Percentiles rank a stretch among this genome's conserved stretches.
These are phyloP conservation scores for Eutolmus rufibarbis DNA, from an alignment of 2,888 invertebrate species.

Conservation along the genomic window DNA sequence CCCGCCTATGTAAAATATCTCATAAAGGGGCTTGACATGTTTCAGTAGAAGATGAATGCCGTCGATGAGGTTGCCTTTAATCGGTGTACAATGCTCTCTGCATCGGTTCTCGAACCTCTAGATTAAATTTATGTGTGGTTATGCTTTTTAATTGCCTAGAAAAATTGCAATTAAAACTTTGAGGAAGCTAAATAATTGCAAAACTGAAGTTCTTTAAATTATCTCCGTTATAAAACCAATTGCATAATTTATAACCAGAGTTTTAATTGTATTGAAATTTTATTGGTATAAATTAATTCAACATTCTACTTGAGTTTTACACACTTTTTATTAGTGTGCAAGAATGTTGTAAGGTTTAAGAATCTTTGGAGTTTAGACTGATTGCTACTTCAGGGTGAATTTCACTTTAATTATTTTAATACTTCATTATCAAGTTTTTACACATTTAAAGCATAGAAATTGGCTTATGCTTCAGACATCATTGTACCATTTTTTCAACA, in stretches of 20 bases:
- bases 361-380: too few relatives aligned
- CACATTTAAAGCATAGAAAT: too few relatives aligned
- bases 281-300: not conserved
- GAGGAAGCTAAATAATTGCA: not conserved
- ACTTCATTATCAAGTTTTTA: too few relatives aligned
- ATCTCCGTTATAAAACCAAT: too few relatives aligned
- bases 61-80: not conserved
- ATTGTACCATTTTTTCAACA: too few relatives aligned
- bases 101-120: not conserved
- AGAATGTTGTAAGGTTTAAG: too few relatives aligned
- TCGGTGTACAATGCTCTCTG: not conserved
- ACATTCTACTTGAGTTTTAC: too few relatives aligned
- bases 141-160: not conserved
- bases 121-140: not conserved
- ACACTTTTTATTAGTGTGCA: too few relatives aligned
- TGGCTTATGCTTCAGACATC: too few relatives aligned
- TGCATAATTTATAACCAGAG: too few relatives aligned
- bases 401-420: too few relatives aligned
- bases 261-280: not conserved
- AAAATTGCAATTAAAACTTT: not conserved
- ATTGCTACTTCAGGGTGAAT: too few relatives aligned
- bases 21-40: slow-evolving; percentile 24
- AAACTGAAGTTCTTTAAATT: not conserved
- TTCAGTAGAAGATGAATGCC: slow-evolving; percentile 22
- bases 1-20: slow-evolving; percentile 1